These are phyloP conservation scores for Caenorhabditis sinica DNA, from an alignment of 2,888 invertebrate species.

Conservation along the genomic window DNA sequence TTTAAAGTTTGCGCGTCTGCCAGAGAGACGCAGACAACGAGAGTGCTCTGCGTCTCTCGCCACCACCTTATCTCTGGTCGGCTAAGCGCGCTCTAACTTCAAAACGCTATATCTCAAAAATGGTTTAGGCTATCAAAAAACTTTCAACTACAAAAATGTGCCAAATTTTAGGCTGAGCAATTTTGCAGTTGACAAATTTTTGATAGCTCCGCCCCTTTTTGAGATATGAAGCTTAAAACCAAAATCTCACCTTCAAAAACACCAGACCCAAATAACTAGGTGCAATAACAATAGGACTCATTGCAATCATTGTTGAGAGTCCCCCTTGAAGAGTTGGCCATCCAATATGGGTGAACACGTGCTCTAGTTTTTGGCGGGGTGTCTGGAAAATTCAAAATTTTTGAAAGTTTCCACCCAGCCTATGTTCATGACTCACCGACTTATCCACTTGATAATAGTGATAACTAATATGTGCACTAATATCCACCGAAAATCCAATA, in stretches of 20 bases:
- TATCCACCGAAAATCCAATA: conserved; percentile 79
- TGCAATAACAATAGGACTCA: conserved; percentile 71
- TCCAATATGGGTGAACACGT: conserved; percentile 73
- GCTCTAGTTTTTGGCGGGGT: conserved; percentile 68
- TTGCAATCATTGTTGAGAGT: conserved; percentile 73
- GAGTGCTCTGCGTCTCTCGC: too few relatives aligned
- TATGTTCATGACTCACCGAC: conserved; percentile 52
- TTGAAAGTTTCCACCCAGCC: not conserved
- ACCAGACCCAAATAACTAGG: conserved; percentile 74
- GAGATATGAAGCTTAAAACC: too few relatives aligned
- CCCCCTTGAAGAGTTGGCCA: conserved; percentile 78
- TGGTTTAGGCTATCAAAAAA: too few relatives aligned
- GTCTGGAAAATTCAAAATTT: conserved; percentile 50
- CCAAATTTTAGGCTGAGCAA: not conserved
- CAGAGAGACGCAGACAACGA: too few relatives aligned
- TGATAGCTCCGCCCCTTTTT: too few relatives aligned
- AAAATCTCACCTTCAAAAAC: conserved; percentile 70
- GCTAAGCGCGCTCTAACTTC: too few relatives aligned
- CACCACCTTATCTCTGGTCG: too few relatives aligned
- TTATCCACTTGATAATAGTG: conserved; percentile 75
- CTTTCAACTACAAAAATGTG: too few relatives aligned
- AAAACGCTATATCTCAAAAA: too few relatives aligned
- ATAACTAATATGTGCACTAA: conserved; percentile 79
- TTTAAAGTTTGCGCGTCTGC: too few relatives aligned
- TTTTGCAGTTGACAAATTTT: too few relatives aligned